Percentiles rank a stretch among this genome's conserved stretches.
Evolutionary conservation across 2,113 vertebrate species (phyloP).

Genomic region (Mesocricetus auratus): DNA sequence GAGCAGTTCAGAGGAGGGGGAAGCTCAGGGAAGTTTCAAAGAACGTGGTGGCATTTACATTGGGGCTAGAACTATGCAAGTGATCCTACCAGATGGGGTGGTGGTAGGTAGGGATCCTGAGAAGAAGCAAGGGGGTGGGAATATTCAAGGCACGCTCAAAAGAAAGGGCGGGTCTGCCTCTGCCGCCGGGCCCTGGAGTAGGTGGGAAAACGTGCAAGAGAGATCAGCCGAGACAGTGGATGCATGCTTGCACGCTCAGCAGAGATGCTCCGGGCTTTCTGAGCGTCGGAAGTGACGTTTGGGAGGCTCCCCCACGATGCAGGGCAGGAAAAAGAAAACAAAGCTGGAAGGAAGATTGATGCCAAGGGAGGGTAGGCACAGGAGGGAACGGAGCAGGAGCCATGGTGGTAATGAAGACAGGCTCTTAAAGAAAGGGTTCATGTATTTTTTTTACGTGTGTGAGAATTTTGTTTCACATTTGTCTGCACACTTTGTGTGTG

Average conservation of each 20-base stretch:
- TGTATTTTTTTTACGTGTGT: not conserved
- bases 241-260: not conserved
- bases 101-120: not conserved
- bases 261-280: not conserved
- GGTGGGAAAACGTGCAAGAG: too few species aligned
- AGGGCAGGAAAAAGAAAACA: not conserved
- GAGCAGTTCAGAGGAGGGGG: not conserved
- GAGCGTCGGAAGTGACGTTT: not conserved
- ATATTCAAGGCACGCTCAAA: not conserved
- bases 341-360: not conserved
- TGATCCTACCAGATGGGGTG: slow-evolving; percentile 2
- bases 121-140: not conserved
- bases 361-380: not conserved
- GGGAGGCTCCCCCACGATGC: not conserved
- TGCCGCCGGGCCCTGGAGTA: too few species aligned
- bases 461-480: not conserved
- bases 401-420: not conserved
- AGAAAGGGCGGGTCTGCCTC: not conserved
- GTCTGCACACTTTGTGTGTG: not conserved
- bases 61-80: not conserved
- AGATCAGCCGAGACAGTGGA: not conserved
- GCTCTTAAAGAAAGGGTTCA: not conserved
- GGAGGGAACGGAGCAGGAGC: not conserved
- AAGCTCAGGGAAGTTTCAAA: not conserved
- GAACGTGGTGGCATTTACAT: slow-evolving; percentile 10